phyloP scores from a whole-genome alignment of 92 coral and sea anemone species.

The Parazoanthus swiftii region DNA sequence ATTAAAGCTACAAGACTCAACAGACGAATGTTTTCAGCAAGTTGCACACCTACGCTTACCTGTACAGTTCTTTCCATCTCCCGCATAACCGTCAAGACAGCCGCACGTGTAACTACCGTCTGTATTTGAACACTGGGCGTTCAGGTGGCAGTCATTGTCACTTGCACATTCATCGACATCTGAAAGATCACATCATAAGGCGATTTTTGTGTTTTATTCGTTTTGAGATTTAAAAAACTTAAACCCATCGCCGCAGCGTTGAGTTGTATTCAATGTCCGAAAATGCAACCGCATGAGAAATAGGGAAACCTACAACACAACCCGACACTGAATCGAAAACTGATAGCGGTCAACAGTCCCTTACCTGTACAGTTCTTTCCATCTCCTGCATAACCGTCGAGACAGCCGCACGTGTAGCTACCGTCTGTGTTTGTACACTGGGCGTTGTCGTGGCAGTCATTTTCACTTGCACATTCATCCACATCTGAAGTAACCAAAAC shows the following conservation, averaged over 20 bases:
- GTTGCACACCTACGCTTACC: conserved; percentile 36
- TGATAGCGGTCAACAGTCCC: not conserved
- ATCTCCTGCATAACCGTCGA: not conserved
- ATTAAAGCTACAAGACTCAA: too few relatives aligned
- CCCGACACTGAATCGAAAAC: too few relatives aligned
- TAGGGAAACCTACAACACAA: too few relatives aligned
- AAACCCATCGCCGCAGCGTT: too few relatives aligned
- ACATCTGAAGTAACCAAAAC: not conserved
- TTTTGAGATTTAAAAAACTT: too few relatives aligned
- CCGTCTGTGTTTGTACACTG: not conserved
- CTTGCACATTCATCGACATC: not conserved
- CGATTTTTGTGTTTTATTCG: not conserved
- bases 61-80: conserved; percentile 73
- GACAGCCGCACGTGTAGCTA: not conserved
- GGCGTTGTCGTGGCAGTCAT: not conserved
- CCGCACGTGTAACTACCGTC: conserved; percentile 68
- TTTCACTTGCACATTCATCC: not conserved
- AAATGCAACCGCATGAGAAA: too few relatives aligned
- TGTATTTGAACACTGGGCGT: conserved; percentile 75
- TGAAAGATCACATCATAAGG: not conserved
- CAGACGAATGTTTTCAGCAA: too few relatives aligned
- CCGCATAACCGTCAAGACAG: conserved; percentile 64
- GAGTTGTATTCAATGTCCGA: too few relatives aligned
- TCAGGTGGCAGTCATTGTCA: conserved; percentile 15
- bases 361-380: conserved; percentile 10